Conservation (phyloP, 2,113 vertebrate species). For the Ammospiza caudacuta region DNA sequence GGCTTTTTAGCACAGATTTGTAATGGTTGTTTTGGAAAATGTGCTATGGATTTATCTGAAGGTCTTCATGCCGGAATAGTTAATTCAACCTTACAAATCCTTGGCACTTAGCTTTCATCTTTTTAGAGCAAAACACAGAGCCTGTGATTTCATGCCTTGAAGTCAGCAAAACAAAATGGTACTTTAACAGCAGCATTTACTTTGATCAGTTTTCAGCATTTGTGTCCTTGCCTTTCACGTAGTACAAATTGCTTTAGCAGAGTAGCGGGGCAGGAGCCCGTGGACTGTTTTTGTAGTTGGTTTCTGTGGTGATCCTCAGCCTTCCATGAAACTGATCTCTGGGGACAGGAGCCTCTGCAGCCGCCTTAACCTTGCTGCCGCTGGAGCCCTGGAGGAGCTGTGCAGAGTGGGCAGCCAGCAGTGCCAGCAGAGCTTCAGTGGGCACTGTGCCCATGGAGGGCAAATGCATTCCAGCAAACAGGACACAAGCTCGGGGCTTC, state of each 20-base stretch:
- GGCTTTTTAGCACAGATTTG: constrained; percentile 57
- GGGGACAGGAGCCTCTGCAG: constrained; percentile 70
- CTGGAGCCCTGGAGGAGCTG: constrained; percentile 41
- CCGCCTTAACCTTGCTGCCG: constrained; percentile 61
- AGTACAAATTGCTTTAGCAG: constrained; percentile 81
- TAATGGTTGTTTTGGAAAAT: constrained; percentile 77
- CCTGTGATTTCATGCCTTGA: constrained; percentile 66
- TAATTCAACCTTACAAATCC: constrained; percentile 58
- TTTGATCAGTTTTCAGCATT: constrained; percentile 80
- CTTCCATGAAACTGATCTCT: constrained; percentile 74
- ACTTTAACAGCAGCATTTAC: constrained; percentile 69
- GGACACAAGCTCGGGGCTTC: not conserved
- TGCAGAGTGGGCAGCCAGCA: not conserved
- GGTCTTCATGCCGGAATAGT: constrained; percentile 50
- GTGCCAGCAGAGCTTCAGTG: not conserved
- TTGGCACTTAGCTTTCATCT: constrained; percentile 63
- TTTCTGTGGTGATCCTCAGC: constrained; percentile 80
- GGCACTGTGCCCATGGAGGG: fast-evolving
- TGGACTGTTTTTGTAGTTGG: constrained; percentile 81
- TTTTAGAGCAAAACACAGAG: constrained; percentile 62
- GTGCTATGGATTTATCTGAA: constrained; percentile 53
- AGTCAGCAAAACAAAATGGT: constrained; percentile 70
- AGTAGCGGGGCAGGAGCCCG: constrained; percentile 60
- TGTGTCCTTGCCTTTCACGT: constrained; percentile 73
- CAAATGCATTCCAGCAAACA: not conserved